Conservation (phyloP, 1,140 invertebrate species). For the Danaus melanippus region DNA sequence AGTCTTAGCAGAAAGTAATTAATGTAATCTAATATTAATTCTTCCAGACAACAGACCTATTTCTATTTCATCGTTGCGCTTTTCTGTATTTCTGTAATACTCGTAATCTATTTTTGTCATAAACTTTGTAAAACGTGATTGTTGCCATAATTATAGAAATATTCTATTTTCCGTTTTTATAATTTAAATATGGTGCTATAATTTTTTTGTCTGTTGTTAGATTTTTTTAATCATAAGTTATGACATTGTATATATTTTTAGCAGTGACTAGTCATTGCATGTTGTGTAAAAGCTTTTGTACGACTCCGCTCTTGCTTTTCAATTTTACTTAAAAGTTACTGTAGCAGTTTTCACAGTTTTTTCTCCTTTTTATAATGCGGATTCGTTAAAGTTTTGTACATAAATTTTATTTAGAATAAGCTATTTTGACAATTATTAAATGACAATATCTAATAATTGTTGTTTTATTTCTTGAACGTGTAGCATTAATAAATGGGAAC, state of each 20-base stretch:
- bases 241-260: slow-evolving; percentile 36
- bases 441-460: slow-evolving; percentile 9
- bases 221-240: slow-evolving; percentile 22
- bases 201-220: too few species aligned
- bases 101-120: too few species aligned
- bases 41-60: too few species aligned
- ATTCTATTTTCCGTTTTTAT: too few species aligned
- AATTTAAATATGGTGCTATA: too few species aligned
- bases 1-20: slow-evolving; percentile 68
- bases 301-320: slow-evolving; percentile 9
- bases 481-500: background rate
- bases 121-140: too few species aligned
- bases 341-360: slow-evolving; percentile 1
- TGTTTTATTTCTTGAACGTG: slow-evolving; percentile 1
- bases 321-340: too few species aligned
- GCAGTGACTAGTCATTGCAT: slow-evolving; percentile 51
- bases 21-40: too few species aligned
- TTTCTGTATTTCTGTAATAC: too few species aligned
- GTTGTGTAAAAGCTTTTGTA: slow-evolving; percentile 18
- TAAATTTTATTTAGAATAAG: slow-evolving; percentile 15
- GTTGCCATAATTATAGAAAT: too few species aligned
- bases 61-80: too few species aligned
- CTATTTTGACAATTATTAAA: slow-evolving; percentile 15
- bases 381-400: slow-evolving; percentile 12
- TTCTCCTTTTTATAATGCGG: slow-evolving; percentile 7